Evolutionary conservation across 1,140 invertebrate genomes (phyloP).

Genomic region (Mercenaria mercenaria): DNA sequence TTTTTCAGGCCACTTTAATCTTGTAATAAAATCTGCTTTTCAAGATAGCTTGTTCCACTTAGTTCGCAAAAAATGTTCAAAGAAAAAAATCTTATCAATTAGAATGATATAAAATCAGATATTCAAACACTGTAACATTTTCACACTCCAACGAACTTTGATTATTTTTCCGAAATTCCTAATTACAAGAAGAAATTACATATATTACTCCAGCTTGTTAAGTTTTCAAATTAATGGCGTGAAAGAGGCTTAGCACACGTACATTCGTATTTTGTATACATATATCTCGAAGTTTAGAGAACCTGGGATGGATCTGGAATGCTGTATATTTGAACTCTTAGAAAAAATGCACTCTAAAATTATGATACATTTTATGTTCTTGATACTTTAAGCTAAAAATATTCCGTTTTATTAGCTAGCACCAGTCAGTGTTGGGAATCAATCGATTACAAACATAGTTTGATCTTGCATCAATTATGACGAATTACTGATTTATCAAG

Average conservation of each 20-base stretch:
- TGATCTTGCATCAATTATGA: too few species aligned
- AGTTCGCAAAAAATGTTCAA: too few species aligned
- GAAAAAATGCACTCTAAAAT: not conserved
- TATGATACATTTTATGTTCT: slow-evolving; percentile 10
- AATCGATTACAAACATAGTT: too few species aligned
- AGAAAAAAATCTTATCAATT: too few species aligned
- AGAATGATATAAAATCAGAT: not conserved
- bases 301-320: slow-evolving; percentile 7
- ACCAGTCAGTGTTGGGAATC: too few species aligned
- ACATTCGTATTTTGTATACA: slow-evolving; percentile 30
- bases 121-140: not conserved
- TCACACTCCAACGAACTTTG: not conserved
- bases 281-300: not conserved
- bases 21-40: too few species aligned
- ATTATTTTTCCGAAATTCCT: not conserved
- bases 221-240: slow-evolving; percentile 35
- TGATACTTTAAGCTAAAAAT: too few species aligned
- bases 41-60: too few species aligned
- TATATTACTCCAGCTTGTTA: slow-evolving; percentile 23
- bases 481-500: too few species aligned
- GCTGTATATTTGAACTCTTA: slow-evolving; percentile 6
- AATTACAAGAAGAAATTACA: slow-evolving; percentile 11
- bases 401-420: too few species aligned
- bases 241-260: slow-evolving; percentile 30
- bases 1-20: too few species aligned